phyloP scores from a whole-genome alignment of 2,113 vertebrate species.

The Rutilus rutilus region DNA sequence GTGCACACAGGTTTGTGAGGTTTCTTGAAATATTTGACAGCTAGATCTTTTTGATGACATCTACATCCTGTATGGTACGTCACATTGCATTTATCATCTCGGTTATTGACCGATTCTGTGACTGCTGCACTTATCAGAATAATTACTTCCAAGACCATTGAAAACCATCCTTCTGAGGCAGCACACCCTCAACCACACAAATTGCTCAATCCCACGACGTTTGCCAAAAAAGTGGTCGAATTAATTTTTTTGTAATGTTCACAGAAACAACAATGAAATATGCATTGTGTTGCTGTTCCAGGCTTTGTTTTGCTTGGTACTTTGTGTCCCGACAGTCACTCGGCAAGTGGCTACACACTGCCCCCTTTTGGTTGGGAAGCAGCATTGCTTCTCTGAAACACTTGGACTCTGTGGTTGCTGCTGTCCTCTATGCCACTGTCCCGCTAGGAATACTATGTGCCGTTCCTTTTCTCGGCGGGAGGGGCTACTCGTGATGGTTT shows the following conservation, averaged over 20 bases:
- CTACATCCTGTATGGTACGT: neutral
- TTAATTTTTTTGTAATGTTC: neutral
- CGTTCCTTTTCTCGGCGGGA: conserved; percentile 62
- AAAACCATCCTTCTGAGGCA: neutral
- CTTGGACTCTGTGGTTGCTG: conserved; percentile 27
- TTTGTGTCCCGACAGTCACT: conserved; percentile 59
- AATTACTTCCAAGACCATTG: neutral
- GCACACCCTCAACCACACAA: neutral
- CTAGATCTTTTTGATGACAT: neutral
- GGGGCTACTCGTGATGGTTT: conserved; percentile 70
- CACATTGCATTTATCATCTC: conserved; percentile 4
- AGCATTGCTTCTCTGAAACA: neutral
- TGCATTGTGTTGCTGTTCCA: conserved; percentile 53
- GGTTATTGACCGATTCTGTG: neutral
- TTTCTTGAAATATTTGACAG: neutral
- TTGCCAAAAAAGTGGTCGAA: conserved; percentile 22
- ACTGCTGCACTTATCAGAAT: conserved; percentile 1
- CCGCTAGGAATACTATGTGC: conserved; percentile 56
- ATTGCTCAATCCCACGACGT: neutral
- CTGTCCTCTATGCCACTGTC: conserved; percentile 55
- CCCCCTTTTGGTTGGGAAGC: conserved; percentile 70
- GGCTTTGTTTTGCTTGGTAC: conserved; percentile 48
- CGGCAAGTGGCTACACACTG: conserved; percentile 71
- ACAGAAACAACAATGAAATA: conserved; percentile 66
- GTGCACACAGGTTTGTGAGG: neutral